Base-by-base conservation (phyloP, 2,888 invertebrate species). In the Spilarctia lutea region DNA sequence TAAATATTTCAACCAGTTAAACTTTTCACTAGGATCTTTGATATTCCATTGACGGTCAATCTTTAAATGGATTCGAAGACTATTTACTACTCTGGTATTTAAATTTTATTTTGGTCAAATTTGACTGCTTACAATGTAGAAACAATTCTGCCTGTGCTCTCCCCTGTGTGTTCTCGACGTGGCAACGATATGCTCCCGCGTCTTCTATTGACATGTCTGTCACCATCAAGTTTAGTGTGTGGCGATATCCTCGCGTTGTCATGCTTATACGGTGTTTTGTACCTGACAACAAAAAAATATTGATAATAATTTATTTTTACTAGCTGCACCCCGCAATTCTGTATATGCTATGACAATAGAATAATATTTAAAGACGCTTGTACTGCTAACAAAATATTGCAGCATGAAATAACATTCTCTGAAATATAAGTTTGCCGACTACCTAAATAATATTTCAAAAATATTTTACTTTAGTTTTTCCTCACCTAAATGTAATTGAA, bases 111-210 rank as follows among this genome's bases (percentile, higher is more conserved):
- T 63, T 27, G 20, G 13, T 52, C 6, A 11, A 13, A 30, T 4
- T 11, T 33, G 42, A 20, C 16, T 35, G 96, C 97, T 96, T 91
- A 97, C 97, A 94, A 86, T 97, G 97, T 73, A 97, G 90, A 87
- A 97, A 97, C 78, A 97, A 96, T 77, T 96, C 96, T 1, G 97
- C 97, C 82, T 97, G 97, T 0, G 97, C 97, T 75, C 96, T 96
- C 4, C 97, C 97, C 3, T 97, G 91, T 0, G 95, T 96, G 88
- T 97, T 97, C 86, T 97, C 97, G 0, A 97, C 96, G 71, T 97
- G 96, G 85, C 97, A 97, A 78, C 97, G 96, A 91, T 97, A 97
- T 0, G 96, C 96, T 52, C 97, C 97, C n/a, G 97, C 97, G 89
- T 97, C 97, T 42, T 93, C 92, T 3, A 93, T 86, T 4, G 96